Evolutionary conservation across 2,113 vertebrate species (phyloP), one percentile per base, ranked within the genome.

Genomic region (Narcine bancroftii): DNA sequence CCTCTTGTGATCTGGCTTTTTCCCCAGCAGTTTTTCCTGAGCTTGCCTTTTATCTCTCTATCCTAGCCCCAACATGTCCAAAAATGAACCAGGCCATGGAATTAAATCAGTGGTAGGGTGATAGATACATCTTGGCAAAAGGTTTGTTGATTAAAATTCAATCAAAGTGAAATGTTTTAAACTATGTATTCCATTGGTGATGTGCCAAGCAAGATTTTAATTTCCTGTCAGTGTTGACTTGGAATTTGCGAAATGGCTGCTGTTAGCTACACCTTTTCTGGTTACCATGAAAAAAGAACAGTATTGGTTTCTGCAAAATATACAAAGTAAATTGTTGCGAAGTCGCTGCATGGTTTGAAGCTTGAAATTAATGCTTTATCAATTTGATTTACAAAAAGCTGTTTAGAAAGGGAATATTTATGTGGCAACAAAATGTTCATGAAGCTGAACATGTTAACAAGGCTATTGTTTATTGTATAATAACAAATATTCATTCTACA

Each of bases 301-400:
- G 81, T 60, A 21, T 60, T 63, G n/a, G 53, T 2, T 53, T 85
- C 81, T 56, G 6, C 26, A 15, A 85, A 85, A 17, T n/a, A 85
- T 60, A 19, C n/a, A 13, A 15, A 15, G 15, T 36, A 36, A 17
- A 36, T 13, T 50, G 29, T 85, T 60, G 17, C 81, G n/a, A 17
- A 87, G 19, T n/a, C 60, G 53, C 17, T 83, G 79, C 79, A 19
- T 87, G 56, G 81, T 87, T 87, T 87, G 17, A 87, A 53, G 53
- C 29, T 19, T 21, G 15, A 53, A 87, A 21, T 3, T 4, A 53
- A 33, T 87, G 33, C 81, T 87, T 47, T 36, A 39, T 87, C 33
- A 60, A 87, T 87, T 56, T 85, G n/a, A 85, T 56, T 13, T 56
- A 85, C 29, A 36, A 85, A 69, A 60, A 36, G 15, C 79, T 47